Percentiles rank a stretch among this genome's conserved stretches.
Evolutionary conservation across 1,140 invertebrate species (phyloP).

Genomic region (Aphis craccivora): DNA sequence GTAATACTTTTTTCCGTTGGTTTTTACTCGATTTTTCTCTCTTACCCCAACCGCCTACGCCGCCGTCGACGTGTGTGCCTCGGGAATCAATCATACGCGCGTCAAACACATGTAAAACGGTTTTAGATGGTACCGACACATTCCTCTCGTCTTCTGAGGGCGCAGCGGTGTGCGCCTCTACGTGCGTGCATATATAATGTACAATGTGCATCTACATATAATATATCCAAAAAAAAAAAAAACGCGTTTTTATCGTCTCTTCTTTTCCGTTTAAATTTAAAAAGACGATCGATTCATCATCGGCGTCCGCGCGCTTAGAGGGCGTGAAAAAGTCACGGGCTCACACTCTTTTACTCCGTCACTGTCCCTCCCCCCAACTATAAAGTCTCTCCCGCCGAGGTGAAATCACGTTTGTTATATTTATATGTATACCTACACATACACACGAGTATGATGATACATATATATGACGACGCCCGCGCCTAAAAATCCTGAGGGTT

Average conservation of each 20-base stretch:
- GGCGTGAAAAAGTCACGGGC: slow-evolving; percentile 51
- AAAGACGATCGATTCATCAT: slow-evolving; percentile 57
- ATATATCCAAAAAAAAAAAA: background rate
- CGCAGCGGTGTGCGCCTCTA: background rate
- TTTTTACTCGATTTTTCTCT: slow-evolving; percentile 21
- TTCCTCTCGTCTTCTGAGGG: slow-evolving; percentile 15
- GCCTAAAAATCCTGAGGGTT: background rate
- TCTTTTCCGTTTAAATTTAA: slow-evolving; percentile 49
- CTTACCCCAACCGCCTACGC: background rate
- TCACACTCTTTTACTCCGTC: background rate
- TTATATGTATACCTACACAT: background rate
- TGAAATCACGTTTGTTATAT: slow-evolving; percentile 43
- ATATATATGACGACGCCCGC: background rate
- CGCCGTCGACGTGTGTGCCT: background rate
- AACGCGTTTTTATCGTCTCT: slow-evolving; percentile 7
- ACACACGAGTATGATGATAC: background rate
- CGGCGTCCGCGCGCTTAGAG: background rate
- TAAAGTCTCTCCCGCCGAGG: background rate
- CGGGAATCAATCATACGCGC: slow-evolving; percentile 57
- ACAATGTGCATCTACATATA: background rate
- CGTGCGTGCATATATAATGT: background rate
- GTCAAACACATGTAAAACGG: slow-evolving; percentile 55
- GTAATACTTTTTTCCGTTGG: slow-evolving; percentile 30
- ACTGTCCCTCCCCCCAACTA: no score
- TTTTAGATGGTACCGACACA: slow-evolving; percentile 49